Conservation (phyloP, 53 echinoderm and acorn worm genomes). For the Holothuria leucospilota region DNA sequence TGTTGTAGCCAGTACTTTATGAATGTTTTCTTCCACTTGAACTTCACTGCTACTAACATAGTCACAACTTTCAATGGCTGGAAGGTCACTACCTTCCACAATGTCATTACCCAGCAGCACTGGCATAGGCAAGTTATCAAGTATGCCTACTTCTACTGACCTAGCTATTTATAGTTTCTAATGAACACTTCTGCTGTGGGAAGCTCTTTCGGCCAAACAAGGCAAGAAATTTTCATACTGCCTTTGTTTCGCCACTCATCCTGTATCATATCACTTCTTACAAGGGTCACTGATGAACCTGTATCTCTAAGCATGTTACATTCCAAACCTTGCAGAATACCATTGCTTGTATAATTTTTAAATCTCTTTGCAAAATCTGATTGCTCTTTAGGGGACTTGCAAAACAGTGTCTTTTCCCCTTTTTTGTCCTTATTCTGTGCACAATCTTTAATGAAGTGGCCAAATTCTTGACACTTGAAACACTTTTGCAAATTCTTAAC, state of each 20-base stretch:
- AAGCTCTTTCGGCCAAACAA: neutral
- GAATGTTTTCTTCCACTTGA: too few relatives aligned
- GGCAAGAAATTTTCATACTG: neutral
- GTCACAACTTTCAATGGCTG: neutral
- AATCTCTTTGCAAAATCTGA: neutral
- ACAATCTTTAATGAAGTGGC: too few relatives aligned
- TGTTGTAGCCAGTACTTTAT: too few relatives aligned
- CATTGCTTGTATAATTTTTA: neutral
- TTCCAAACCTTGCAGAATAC: neutral
- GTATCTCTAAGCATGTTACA: neutral
- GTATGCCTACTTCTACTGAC: conserved; percentile 1
- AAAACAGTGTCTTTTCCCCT: neutral
- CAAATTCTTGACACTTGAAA: too few relatives aligned
- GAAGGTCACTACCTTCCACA: neutral
- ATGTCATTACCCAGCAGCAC: neutral
- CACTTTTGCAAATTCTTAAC: too few relatives aligned
- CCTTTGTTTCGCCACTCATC: neutral
- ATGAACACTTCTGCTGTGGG: conserved; percentile 3
- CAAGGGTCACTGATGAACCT: too few relatives aligned
- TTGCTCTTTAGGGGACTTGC: conserved; percentile 13
- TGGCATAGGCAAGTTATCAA: conserved; percentile 13
- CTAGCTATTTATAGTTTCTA: neutral
- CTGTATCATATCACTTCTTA: neutral
- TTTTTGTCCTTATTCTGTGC: too few relatives aligned
- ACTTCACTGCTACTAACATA: neutral